These are phyloP conservation scores for Eremophila alpestris DNA, from an alignment of 2,797 vertebrate species.

Conservation along the genomic window DNA sequence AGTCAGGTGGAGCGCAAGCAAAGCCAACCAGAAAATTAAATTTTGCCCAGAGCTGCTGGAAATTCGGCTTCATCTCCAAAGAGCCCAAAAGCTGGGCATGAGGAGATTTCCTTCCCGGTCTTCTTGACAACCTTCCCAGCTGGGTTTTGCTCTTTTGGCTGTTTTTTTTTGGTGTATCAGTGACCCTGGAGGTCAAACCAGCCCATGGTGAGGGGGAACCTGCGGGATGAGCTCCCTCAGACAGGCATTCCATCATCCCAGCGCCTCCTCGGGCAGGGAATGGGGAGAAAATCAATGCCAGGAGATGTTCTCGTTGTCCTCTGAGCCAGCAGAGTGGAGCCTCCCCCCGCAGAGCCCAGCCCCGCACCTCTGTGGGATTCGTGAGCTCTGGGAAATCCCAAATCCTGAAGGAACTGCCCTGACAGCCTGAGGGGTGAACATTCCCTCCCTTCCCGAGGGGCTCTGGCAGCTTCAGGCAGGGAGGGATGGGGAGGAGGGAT, in stretches of 20 bases:
- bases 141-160: neutral
- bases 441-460: neutral
- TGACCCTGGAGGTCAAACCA: slow-evolving; percentile 9
- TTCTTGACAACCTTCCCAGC: neutral
- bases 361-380: neutral
- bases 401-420: neutral
- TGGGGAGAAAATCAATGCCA: neutral
- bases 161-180: neutral
- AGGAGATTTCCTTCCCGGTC: neutral
- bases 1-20: neutral
- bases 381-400: neutral
- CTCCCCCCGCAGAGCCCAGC: neutral
- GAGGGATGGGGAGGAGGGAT: neutral
- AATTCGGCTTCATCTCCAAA: neutral
- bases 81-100: neutral
- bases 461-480: neutral
- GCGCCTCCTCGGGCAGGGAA: neutral
- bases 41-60: slow-evolving; percentile 19
- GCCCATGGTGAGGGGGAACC: neutral
- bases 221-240: neutral
- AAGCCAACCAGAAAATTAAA: slow-evolving; percentile 45
- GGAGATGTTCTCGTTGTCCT: neutral
- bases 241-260: neutral
- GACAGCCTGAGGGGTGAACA: neutral
- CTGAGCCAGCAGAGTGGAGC: neutral